phyloP scores from a whole-genome alignment of 2,888 invertebrate species.

The Mythimna lalbum region DNA sequence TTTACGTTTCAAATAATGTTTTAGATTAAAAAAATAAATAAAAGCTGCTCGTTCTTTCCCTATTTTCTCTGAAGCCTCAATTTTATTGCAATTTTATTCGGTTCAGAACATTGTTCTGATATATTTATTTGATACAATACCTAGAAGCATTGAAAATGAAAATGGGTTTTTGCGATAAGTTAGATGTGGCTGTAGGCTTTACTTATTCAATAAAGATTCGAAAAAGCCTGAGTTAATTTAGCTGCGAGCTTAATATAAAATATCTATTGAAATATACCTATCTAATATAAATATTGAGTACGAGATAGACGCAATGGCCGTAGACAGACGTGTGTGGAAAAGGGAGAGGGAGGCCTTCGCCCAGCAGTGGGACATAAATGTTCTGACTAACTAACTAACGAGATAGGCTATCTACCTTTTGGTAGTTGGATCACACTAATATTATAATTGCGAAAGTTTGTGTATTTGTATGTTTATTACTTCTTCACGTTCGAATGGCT shows the following conservation, averaged over 20 bases:
- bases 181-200: neutral
- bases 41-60: neutral
- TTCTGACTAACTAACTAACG: too few species aligned
- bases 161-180: neutral
- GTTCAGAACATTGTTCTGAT: neutral
- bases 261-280: neutral
- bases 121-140: neutral
- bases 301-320: too few species aligned
- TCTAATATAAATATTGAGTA: neutral
- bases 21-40: constrained; percentile 11
- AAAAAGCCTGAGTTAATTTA: neutral
- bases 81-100: constrained; percentile 6
- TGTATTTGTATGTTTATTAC: neutral
- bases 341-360: too few species aligned
- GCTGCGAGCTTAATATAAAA: neutral
- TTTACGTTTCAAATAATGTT: constrained; percentile 1
- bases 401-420: too few species aligned
- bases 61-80: neutral
- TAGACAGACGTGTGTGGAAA: too few species aligned
- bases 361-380: too few species aligned
- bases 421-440: neutral
- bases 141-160: neutral
- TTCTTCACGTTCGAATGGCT: too few species aligned
- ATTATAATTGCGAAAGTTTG: neutral
- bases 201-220: neutral